Base-by-base conservation (phyloP, 2,113 vertebrate species). In the Abramis brama region DNA sequence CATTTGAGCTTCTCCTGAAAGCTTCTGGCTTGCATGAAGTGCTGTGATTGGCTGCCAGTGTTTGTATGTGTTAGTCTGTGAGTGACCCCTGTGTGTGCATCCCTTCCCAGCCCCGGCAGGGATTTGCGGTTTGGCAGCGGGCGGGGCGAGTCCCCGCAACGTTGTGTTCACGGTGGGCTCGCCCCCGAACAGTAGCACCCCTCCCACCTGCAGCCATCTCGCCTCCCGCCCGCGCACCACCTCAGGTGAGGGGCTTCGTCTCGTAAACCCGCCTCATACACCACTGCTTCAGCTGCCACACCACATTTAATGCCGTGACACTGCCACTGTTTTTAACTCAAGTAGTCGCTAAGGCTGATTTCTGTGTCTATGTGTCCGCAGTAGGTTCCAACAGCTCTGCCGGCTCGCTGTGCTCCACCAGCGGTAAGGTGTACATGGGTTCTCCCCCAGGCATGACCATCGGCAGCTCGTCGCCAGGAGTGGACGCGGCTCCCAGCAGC, bases 131-230 rank as follows among this genome's bases (percentile, higher is more conserved):
- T 84, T 93, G 75, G 88, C 94, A 87, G 94, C 86, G 83, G 87
- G 93, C 0, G 94, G 95, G 15, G 90, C 91, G 0, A 94, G 95
- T 90, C 95, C 97, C 45, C 95, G 96, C 23, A 94, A 96, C 23
- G 98, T 98, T 77, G 95, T 99, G 8, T 99, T 99, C 91, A 99
- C 98, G 0, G 98, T 99, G 59, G 98, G 98, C 13, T 99, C 98
- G 13, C 98, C 97, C 74, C 97, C 97, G 0, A 97, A 95, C 89
- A 97, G 96, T 50, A 94, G 95, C 89, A 96, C 95, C 1, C 97
- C 96, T 87, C 97, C 97, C 0, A 92, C 96, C 79, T 97, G 97
- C 93, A 96, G 96, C 87, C 97, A 98, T 23, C 94, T 96, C 92
- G 95, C 95, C 91, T 96, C 96, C 79, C 94, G 96, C 80, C 95